phyloP scores from a whole-genome alignment of 2,797 vertebrate species.

The Sitta carolinensis region DNA sequence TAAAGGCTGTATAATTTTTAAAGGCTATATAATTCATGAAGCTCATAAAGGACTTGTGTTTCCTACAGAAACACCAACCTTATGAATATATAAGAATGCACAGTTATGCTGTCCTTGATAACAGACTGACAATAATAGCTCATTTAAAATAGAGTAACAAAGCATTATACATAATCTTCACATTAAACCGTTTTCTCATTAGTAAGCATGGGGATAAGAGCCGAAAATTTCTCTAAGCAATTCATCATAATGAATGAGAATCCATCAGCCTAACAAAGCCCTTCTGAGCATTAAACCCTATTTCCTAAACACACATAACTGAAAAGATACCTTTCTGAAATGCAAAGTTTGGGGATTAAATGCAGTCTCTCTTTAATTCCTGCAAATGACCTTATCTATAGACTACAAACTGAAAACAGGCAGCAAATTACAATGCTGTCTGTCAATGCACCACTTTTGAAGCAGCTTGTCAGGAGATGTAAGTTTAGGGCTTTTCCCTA shows the following conservation, averaged over 20 bases:
- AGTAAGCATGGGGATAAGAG: neutral
- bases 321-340: constrained; percentile 9
- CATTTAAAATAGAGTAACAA: neutral
- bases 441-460: neutral
- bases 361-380: neutral
- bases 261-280: neutral
- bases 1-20: neutral
- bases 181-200: neutral
- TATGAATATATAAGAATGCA: neutral
- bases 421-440: neutral
- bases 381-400: neutral
- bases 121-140: neutral
- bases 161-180: neutral
- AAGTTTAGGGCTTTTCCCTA: neutral
- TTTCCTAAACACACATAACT: neutral
- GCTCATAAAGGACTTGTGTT: neutral
- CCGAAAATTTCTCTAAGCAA: constrained; percentile 4
- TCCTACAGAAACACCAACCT: neutral
- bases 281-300: neutral
- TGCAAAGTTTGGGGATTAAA: neutral
- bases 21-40: neutral
- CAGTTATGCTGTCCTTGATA: neutral
- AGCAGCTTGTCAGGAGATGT: neutral
- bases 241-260: constrained; percentile 17
- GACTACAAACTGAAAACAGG: neutral